Conservation (phyloP, 2,797 vertebrate genomes). For the Micrastur ruficollis region DNA sequence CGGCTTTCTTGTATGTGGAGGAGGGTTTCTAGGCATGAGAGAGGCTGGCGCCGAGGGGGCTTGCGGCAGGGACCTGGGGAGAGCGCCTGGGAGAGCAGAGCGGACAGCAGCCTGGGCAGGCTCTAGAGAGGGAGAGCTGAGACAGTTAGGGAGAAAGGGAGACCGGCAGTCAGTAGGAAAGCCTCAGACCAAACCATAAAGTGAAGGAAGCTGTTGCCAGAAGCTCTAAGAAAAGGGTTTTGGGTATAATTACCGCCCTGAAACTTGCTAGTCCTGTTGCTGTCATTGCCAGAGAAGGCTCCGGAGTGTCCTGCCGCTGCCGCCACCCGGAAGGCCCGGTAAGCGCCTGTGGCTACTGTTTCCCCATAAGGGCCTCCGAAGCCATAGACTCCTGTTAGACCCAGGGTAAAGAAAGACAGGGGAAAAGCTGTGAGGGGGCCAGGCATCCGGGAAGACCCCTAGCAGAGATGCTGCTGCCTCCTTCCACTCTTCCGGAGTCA, state of each 20-base stretch:
- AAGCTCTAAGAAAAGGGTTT: slow-evolving; percentile 67
- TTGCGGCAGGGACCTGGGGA: not conserved
- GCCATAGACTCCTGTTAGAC: slow-evolving; percentile 81
- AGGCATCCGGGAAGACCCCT: slow-evolving; percentile 12
- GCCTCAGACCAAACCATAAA: slow-evolving; percentile 32
- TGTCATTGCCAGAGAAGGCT: slow-evolving; percentile 80
- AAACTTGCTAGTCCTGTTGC: slow-evolving; percentile 83
- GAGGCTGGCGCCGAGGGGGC: not conserved
- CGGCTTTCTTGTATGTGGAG: not conserved
- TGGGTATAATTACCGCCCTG: slow-evolving; percentile 83
- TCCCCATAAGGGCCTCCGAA: slow-evolving; percentile 83
- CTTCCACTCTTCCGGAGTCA: not conserved
- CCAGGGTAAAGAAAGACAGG: slow-evolving; percentile 73
- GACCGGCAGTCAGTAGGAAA: slow-evolving; percentile 36
- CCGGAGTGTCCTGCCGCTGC: slow-evolving; percentile 79
- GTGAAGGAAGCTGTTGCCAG: slow-evolving; percentile 57
- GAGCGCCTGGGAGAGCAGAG: not conserved
- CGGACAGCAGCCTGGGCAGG: not conserved
- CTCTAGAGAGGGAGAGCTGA: slow-evolving; percentile 17
- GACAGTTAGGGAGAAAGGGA: slow-evolving; percentile 51
- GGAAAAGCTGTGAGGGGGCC: slow-evolving; percentile 69
- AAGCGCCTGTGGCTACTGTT: slow-evolving; percentile 79
- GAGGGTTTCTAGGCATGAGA: not conserved
- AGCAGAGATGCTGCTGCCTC: not conserved
- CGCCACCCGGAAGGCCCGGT: slow-evolving; percentile 81